Evolutionary conservation across 1,140 invertebrate species (phyloP), one percentile per base, ranked within the genome.

Genomic region (Acyrthosiphon pisum): DNA sequence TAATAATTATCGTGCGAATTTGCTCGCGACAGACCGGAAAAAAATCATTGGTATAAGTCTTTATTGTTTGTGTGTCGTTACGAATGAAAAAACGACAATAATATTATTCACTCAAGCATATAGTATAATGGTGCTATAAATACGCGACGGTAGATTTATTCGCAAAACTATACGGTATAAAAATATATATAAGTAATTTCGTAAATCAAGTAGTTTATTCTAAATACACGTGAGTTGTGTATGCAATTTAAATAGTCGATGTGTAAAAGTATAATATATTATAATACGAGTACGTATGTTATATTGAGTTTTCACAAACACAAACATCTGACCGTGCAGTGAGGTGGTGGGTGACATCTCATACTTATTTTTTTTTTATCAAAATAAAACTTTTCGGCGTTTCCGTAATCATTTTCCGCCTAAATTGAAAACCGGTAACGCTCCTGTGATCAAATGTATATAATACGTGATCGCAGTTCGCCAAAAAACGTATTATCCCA

Each of bases 381-480:
- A n/a, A 41, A 90, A 41, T n/a, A 90, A 90, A 60, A 68, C 53
- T 90, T 90, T 90, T 44, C 26, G 8, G 35, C 26, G 14, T 60
- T 90, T 0, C 20, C 20, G 14, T n/a, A 76, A 60, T 90, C 56
- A 90, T 90, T 60, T 90, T 44, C 41, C 53, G 53, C 26, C 37
- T 44, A 68, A 90, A 90, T 90, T 90, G 89, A 90, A 90, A 90
- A 90, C 56, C 26, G 89, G 89, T 68, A 68, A 90, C 89, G 89
- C 37, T 90, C 7, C 53, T 90, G 89, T 68, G 89, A 90, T 90
- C 89, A 68, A 90, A 90, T 90, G 53, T 68, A 44, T 90, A 60
- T 60, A 60, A 90, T 90, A 90, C 89, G 89, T 68, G 89, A 90
- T 90, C 89, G 56, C 41, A n/a, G 89, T 23, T 90, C 37, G 11